Base-by-base conservation (phyloP, 1,140 invertebrate genomes). In the Teleogryllus occipitalis region DNA sequence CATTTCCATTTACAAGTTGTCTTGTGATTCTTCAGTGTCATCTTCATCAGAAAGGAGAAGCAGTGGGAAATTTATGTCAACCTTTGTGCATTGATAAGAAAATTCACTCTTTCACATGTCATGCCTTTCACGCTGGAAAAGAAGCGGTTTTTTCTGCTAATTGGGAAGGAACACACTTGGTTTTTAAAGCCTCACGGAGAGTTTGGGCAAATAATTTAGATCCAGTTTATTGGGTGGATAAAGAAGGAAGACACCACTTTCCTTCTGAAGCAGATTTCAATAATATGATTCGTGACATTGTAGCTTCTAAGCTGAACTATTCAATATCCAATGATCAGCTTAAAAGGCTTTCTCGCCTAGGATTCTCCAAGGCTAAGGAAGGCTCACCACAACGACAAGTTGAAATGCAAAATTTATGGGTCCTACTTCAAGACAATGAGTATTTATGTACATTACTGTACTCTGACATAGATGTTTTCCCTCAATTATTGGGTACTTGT, bases 401-500 rank as follows among this genome's bases (percentile, higher is more conserved):
- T n/a, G 90, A 90, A 84, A 89, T 92, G 86, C 87, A 89, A 80
- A 90, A 89, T 83, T 85, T 91, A 8, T 92, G 90, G 90, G 82
- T 85, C 65, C 82, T 93, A 21, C 79, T 92, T 8, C 89, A 92
- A 82, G 90, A 92, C 82, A 89, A 91, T 82, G 92, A 92, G 83
- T 93, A 92, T 83, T 80, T 92, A 14, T 85, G 91, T 27, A 87
- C 89, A n/a, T 86, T 88, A 74, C 82, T 91, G 7, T 90, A 89
- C 83, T 87, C 89, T 78, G 88, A 90, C 79, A 85, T 85, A 78
- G 88, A 90, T 77, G 85, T 92, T 75, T 91, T 93, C 82, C 92
- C 92, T 12, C 87, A 89, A 82, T 82, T 92, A n/a, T 85, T 91
- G 77, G 91, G 91, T 5, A 90, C 91, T 15, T 93, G 92, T 85